Evolutionary conservation across 2,113 vertebrate genomes (phyloP).

Genomic region (Tachycineta bicolor): DNA sequence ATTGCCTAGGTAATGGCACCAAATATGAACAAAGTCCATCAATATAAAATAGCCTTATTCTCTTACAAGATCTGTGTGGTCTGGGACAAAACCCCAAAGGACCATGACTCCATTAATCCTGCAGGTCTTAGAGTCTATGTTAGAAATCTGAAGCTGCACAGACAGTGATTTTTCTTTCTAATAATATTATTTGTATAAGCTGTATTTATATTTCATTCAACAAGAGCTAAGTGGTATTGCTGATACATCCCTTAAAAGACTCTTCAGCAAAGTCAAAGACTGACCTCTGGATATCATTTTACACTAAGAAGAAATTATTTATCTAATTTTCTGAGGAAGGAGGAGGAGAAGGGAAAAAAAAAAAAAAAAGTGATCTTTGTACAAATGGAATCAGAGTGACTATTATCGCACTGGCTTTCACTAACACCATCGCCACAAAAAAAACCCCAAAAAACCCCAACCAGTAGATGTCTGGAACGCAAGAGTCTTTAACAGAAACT

Average conservation of each 20-base stretch:
- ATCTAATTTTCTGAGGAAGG: neutral
- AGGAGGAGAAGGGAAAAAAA: neutral
- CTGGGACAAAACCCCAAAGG: constrained; percentile 22
- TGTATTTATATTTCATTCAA: constrained; percentile 48
- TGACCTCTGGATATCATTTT: constrained; percentile 43
- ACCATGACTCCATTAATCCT: constrained; percentile 41
- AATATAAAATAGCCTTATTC: constrained; percentile 34
- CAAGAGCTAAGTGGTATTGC: constrained; percentile 40
- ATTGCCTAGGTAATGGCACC: constrained; percentile 42
- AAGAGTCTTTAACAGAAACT: neutral
- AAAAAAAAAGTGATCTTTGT: neutral
- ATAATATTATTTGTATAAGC: constrained; percentile 57
- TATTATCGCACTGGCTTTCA: neutral
- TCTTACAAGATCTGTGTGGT: constrained; percentile 33
- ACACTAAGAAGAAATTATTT: neutral
- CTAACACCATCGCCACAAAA: neutral
- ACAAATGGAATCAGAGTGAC: neutral
- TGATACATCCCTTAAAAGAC: neutral
- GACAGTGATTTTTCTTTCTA: constrained; percentile 6
- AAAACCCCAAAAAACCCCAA: neutral
- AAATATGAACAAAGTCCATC: constrained; percentile 49
- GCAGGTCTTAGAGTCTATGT: neutral
- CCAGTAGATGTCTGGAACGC: neutral
- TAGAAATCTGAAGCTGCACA: constrained; percentile 26
- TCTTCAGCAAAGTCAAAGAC: constrained; percentile 12